Evolutionary conservation across 2,888 invertebrate species (phyloP).

Genomic region (Drosophila koepferae): DNA sequence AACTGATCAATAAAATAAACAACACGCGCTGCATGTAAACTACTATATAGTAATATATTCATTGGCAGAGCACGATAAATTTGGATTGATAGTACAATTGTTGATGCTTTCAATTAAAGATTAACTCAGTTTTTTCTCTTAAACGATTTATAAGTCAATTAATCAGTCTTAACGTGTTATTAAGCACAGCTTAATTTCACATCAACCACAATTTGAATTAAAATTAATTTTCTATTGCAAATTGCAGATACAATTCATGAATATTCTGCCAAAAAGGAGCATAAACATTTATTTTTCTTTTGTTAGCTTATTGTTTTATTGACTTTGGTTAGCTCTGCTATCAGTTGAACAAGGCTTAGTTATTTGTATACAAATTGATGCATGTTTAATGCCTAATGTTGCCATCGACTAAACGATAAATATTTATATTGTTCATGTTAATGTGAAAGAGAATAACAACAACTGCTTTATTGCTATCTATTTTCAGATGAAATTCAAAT

Average conservation of each 20-base stretch:
- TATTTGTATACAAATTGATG: background rate
- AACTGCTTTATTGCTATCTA: constrained; percentile 1
- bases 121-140: too few species aligned
- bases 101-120: too few species aligned
- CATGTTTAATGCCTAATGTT: background rate
- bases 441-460: background rate
- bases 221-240: constrained; percentile 6
- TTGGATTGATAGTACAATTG: too few species aligned
- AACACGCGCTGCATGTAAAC: background rate
- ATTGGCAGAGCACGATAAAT: too few species aligned
- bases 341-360: background rate
- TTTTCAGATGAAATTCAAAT: constrained; percentile 7
- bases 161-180: too few species aligned
- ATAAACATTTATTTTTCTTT: background rate
- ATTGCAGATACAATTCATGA: background rate
- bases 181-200: background rate
- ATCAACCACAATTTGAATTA: background rate
- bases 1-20: background rate
- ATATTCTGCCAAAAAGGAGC: background rate
- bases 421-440: constrained; percentile 4
- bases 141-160: too few species aligned
- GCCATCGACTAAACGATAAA: constrained; percentile 2
- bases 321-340: background rate
- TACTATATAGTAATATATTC: background rate
- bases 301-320: background rate